Evolutionary conservation across 2,797 vertebrate species (phyloP), one percentile per base, ranked within the genome.

Genomic region (Petrocephalus schoutedeni): DNA sequence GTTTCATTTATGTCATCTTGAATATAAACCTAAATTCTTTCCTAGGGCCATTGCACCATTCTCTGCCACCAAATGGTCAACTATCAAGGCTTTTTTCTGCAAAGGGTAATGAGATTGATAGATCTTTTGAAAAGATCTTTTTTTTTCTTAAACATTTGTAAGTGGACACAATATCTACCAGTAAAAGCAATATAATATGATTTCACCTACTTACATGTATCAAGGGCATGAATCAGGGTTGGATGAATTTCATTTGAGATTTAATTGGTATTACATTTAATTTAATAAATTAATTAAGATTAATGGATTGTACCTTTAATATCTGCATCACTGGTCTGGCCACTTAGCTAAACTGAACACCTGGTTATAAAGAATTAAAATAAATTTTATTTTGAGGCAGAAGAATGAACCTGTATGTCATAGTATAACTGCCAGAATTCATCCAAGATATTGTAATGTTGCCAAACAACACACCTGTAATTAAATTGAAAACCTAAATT

Each of bases 21-120:
- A 77, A 77, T 41, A 77, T 41, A 77, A 77, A 77, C 71, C 41
- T 77, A 77, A 77, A 77, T 77, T 77, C 36, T 45, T 45, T 45
- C 6, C 36, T n/a, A 77, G 14, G 41, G 14, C 6, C 14, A 41
- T 45, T 77, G 71, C 36, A 77, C 71, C 36, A 19, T 77, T 77
- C 6, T 45, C 71, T 74, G 67, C 10, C 12, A 14, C 12, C 36
- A 77, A 77, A 45, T 77, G 16, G 71, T 77, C 14, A 77, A 41
- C 7, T 77, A 77, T 77, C 36, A 77, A 45, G 5, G 71, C 14
- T 45, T 71, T 36, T 77, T 41, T 45, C 36, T 45, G 71, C 14
- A 7, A 41, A 77, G 36, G 16, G 71, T 19, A 41, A 77, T 45
- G 16, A 45, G 16, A 41, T 41, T 77, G 36, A 45, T 77, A 77